Base-by-base conservation (phyloP, 2,888 invertebrate species). In the Oligia latruncula region DNA sequence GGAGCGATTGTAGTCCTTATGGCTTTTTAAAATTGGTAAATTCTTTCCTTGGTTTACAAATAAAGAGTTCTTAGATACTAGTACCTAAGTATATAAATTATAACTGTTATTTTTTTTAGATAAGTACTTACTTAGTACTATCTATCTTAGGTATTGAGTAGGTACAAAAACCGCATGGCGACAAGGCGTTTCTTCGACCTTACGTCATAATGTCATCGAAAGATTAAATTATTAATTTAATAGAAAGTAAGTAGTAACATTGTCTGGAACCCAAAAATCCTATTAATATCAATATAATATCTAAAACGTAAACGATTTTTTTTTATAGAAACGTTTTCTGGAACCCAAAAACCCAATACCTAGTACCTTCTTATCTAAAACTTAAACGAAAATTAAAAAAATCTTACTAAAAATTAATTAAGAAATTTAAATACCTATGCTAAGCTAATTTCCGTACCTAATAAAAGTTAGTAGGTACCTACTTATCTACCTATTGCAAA, bases 1-100 rank as follows among this genome's bases (percentile, higher is more conserved):
- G 71, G 65, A 58, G 40, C 71, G 49, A 80, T 68, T 75, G 71
- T 83, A 71, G 72, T 52, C 67, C 74, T 74, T 80, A 85, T 11
- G 13, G n/a, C 20, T 65, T 74, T 77, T 74, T 29, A n/a, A 40
- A 35, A 74, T 43, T 58, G n/a, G 8, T 58, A 49, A 64, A 35
- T 40, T 29, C 23, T 4, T 52, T 29, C 4, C 43, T 35, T 6
- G 6, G 20, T 52, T 20, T 23, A 8, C 13, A 3, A 6, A 29
- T 29, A 49, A 35, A 70, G 20, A 52, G 13, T 20, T 20, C 20
- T 55, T 20, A 55, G 6, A 23, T 23, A 52, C 1, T 2, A 40
- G 35, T 46, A 46, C 1, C 46, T 46, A 11, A 40, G 40, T n/a
- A 11, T 20, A 20, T 17, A 55, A 11, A 20, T 68, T 20, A 49